Evolutionary conservation across 2,888 invertebrate genomes (phyloP).

Genomic region (Neria commutata): DNA sequence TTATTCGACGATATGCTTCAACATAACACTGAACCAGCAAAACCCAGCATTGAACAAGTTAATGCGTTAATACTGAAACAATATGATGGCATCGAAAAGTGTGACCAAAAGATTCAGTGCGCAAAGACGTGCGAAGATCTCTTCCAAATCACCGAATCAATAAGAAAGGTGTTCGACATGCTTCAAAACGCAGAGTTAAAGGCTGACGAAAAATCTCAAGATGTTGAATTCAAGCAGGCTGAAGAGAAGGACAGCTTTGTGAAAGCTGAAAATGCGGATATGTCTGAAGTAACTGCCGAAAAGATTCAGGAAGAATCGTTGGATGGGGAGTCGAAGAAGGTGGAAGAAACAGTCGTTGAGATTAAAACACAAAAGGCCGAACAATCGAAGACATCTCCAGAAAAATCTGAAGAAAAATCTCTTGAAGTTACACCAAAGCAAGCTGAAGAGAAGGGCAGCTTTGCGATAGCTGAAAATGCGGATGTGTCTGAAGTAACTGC

Average conservation of each 20-base stretch:
- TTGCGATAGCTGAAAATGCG: no score
- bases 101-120: slow-evolving; percentile 24
- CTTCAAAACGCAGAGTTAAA: not conserved
- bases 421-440: no score
- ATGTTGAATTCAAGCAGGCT: not conserved
- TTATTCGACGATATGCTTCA: slow-evolving; percentile 46
- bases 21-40: slow-evolving; percentile 27
- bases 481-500: no score
- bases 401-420: no score
- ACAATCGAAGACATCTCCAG: no score
- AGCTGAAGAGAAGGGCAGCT: no score
- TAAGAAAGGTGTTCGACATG: slow-evolving; percentile 22
- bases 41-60: slow-evolving; percentile 32
- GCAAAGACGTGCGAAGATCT: slow-evolving; percentile 31
- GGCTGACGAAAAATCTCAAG: no score
- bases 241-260: not conserved
- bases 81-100: slow-evolving; percentile 42
- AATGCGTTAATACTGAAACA: slow-evolving; percentile 35
- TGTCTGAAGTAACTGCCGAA: slow-evolving; percentile 9
- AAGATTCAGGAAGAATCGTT: slow-evolving; percentile 16
- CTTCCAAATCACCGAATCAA: slow-evolving; percentile 6
- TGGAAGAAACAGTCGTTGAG: slow-evolving; percentile 23
- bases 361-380: slow-evolving; percentile 1
- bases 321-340: no score
- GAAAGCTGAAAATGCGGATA: slow-evolving; percentile 25